Conservation (phyloP, 2,113 vertebrate genomes). For the Chloebia gouldiae region DNA sequence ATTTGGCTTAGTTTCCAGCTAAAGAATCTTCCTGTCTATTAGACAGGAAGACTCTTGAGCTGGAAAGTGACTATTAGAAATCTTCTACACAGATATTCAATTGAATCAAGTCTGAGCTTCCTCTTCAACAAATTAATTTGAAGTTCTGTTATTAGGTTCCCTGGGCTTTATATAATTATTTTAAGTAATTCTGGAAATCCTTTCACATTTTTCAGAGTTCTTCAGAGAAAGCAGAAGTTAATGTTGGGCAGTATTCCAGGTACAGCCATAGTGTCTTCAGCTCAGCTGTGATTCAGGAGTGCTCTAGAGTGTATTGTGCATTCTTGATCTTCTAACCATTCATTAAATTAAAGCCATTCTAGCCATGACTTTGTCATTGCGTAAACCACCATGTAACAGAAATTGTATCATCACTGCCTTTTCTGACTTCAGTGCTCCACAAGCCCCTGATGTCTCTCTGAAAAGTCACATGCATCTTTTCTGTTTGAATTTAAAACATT, state of each 20-base stretch:
- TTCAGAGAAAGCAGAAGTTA: background rate
- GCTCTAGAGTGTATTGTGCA: background rate
- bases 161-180: background rate
- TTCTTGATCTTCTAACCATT: background rate
- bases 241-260: background rate
- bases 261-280: background rate
- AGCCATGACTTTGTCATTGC: background rate
- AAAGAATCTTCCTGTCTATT: background rate
- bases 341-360: background rate
- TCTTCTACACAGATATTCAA: background rate
- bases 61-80: background rate
- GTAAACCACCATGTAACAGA: background rate
- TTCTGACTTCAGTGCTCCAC: background rate
- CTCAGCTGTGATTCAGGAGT: background rate
- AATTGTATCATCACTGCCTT: background rate
- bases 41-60: background rate
- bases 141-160: background rate
- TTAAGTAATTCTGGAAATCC: background rate
- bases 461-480: background rate
- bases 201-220: background rate
- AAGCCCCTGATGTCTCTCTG: background rate
- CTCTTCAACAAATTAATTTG: background rate
- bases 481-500: background rate
- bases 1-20: background rate
- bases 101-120: background rate